Conservation (phyloP, 2,113 vertebrate species). For the Brachyhypopomus gauderio region DNA sequence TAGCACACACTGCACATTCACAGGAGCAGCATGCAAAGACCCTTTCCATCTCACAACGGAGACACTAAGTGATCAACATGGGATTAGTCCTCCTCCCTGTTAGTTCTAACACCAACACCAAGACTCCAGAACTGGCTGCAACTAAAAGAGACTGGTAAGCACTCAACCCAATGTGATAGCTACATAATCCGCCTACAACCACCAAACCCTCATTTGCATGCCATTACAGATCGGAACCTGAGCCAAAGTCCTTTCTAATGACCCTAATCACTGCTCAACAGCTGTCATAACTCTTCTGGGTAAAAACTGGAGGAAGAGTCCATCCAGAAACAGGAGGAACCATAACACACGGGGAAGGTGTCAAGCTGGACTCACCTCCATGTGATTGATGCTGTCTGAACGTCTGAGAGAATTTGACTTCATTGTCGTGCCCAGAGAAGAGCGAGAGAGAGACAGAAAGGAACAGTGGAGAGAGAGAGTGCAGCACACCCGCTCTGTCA, state of each 20-base stretch:
- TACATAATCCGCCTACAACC: conserved; percentile 50
- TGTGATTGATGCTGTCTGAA: conserved; percentile 28
- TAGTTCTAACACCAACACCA: background rate
- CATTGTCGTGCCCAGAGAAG: conserved; percentile 23
- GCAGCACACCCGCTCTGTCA: conserved; percentile 49
- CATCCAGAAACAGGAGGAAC: background rate
- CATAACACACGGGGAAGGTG: background rate
- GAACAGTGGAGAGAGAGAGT: conserved; percentile 8
- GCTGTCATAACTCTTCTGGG: background rate
- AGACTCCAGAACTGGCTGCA: conserved; percentile 15
- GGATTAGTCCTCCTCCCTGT: background rate
- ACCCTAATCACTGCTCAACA: background rate
- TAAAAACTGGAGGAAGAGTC: background rate
- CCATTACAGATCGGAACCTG: conserved; percentile 48
- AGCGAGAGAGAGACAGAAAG: conserved; percentile 12
- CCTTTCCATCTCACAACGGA: background rate
- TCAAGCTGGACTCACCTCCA: conserved; percentile 50
- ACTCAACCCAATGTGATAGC: background rate
- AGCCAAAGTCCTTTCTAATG: conserved; percentile 27
- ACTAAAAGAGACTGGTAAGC: conserved; percentile 28
- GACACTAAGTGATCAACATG: background rate
- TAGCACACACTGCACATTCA: background rate
- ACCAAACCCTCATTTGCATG: conserved; percentile 27
- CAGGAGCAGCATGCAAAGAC: background rate
- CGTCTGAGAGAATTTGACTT: conserved; percentile 9